phyloP scores from a whole-genome alignment of 2,888 invertebrate species.

The Ichneumoninae sp. region DNA sequence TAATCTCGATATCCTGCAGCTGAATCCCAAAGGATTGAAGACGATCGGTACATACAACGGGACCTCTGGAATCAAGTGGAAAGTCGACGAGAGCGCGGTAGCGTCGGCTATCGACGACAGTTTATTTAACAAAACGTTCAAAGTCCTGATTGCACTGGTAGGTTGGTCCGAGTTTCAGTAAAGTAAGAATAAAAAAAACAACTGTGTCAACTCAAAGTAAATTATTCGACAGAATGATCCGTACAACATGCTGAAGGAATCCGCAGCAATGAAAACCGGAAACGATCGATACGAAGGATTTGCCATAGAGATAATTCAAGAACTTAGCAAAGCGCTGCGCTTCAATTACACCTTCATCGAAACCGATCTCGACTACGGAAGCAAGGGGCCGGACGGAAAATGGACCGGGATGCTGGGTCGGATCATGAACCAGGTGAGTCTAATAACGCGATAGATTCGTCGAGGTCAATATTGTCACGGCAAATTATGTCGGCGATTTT shows the following conservation, averaged over 20 bases:
- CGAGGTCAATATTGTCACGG: not conserved
- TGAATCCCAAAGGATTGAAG: conserved; percentile 87
- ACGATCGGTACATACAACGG: conserved; percentile 90
- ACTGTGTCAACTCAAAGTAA: not conserved
- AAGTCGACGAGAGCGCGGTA: conserved; percentile 78
- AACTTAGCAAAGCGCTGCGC: conserved; percentile 90
- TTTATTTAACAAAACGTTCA: conserved; percentile 90
- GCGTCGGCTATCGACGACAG: conserved; percentile 84
- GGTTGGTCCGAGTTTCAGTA: not conserved
- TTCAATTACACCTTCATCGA: conserved; percentile 94
- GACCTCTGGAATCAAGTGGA: conserved; percentile 87
- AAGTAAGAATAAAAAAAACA: not conserved
- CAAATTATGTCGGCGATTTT: no score
- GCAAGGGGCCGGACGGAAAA: conserved; percentile 82
- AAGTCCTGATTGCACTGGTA: conserved; percentile 90
- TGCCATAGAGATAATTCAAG: conserved; percentile 94
- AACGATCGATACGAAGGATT: conserved; percentile 95
- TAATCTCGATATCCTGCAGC: conserved; percentile 88
- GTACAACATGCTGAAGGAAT: conserved; percentile 94
- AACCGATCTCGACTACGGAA: conserved; percentile 91
- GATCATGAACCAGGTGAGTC: conserved; percentile 89
- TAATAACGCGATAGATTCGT: not conserved
- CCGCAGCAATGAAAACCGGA: conserved; percentile 88
- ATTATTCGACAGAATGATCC: conserved; percentile 89
- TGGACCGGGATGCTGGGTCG: conserved; percentile 92